Base-by-base conservation (phyloP, 2,797 vertebrate genomes). In the Discoglossus pictus region DNA sequence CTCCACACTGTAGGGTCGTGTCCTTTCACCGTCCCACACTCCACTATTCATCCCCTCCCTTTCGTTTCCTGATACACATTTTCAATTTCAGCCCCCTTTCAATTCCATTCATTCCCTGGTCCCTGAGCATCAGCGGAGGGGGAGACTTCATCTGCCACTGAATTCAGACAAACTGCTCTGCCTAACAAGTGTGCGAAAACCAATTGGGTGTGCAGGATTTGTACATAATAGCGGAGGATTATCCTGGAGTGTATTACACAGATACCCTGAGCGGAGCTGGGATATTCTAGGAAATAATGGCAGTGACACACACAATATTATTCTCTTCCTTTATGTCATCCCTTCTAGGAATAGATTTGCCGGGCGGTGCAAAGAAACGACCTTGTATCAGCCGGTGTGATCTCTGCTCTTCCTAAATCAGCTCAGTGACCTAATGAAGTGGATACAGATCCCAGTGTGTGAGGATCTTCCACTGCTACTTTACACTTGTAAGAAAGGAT, bases 121-220 rank as follows among this genome's bases (percentile, higher is more conserved):
- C 38, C 68, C 25, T 25, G 60, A 50, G 60, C 42, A 53, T 47
- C 38, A 40, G 24, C 23, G 46, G 60, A 39, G 39, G 46, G 4
- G 51, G 17, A 25, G 44, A 39, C 35, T 58, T 15, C 36, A 23
- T 36, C 43, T 40, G 27, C 31, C 18, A 42, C 44, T 42, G 55
- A 63, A 63, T 40, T 53, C 51, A 48, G 23, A 47, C 13, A 39
- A 34, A 13, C 17, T 48, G 36, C 36, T 13, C 9, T n/a, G n/a
- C n/a, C n/a, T n/a, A n/a, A n/a, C n/a, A n/a, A n/a, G 24, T 16
- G 15, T 27, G 11, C 20, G 25, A 35, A 20, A 65, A 51, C 44
- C 53, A 64, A 71, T 71, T 71, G 68, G 36, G 52, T 58, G 68
- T 64, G 68, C 24, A 59, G 61, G 68, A 65, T 59, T 59, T 71